Evolutionary conservation across 2,113 vertebrate genomes (phyloP), one percentile per base, ranked within the genome.

Genomic region (Isichthys henryi): DNA sequence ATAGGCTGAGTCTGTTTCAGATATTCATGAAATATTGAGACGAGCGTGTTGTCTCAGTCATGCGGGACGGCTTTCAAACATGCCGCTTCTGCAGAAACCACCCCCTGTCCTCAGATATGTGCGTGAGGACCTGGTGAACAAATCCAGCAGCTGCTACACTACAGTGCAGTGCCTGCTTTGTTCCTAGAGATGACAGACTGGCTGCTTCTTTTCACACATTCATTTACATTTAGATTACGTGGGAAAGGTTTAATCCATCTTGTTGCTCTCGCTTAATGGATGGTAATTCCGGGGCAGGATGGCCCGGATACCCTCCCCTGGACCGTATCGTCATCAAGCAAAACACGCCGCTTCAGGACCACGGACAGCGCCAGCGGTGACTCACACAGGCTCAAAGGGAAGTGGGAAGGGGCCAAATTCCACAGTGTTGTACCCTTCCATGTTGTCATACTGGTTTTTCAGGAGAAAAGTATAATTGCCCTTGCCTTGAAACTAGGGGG

Each of bases 211-310:
- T 48, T 84, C 45, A 48, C 45, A 84, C 39, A 46, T 48, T 84
- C 82, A 84, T 84, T 84, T 84, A 84, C 82, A 84, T 84, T 84
- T 84, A 84, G 45, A 84, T 84, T 84, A 84, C 10, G 43, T 84
- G 43, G 45, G 45, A 84, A 84, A 84, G 21, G 9, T 48, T 84
- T 84, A n/a, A 84, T 84, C 45, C 21, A 43, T 84, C 21, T 46
- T 84, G 43, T 84, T 84, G 43, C 82, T 84, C 82, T 48, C 19
- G 0, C 17, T 84, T 84, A 46, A 45, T 84, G 82, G 10, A 80
- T 80, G 35, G 74, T 80, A 80, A 43, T 80, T 17, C 74, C 17
- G 2, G 35, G 74, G 15, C 23, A 86, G 35, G 52, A 58, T 10
- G 39, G 35, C 19, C 11, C 35, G 9, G 15, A 43, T 56, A n/a